These are phyloP conservation scores for Ciona savignyi DNA, from an alignment of 23 tunicate genomes.

Conservation along the genomic window DNA sequence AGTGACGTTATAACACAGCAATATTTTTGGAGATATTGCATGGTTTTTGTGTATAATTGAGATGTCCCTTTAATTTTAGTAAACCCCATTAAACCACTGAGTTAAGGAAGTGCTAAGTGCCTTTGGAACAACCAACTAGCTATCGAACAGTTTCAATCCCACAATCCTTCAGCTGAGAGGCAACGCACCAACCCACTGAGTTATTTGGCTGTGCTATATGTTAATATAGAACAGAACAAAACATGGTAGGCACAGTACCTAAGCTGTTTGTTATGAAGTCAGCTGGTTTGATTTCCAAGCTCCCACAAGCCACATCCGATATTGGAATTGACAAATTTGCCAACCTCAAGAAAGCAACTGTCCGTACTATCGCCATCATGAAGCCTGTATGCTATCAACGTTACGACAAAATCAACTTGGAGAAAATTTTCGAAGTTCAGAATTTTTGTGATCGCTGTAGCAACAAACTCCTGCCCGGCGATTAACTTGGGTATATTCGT, in stretches of 20 bases:
- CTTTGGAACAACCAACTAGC: no score
- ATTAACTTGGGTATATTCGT: background rate
- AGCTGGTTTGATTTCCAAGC: background rate
- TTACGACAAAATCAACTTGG: background rate
- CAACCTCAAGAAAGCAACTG: background rate
- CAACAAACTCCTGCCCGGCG: conserved; percentile 6
- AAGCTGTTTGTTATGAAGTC: background rate
- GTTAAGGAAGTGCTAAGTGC: no score
- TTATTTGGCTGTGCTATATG: no score
- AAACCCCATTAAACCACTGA: no score
- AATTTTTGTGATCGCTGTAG: background rate
- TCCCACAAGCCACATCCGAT: background rate
- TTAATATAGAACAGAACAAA: background rate
- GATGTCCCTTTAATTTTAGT: no score
- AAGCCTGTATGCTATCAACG: background rate
- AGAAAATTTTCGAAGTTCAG: background rate
- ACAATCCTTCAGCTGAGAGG: no score
- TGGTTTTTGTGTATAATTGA: no score
- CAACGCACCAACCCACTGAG: no score
- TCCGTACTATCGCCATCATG: background rate
- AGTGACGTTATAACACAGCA: no score
- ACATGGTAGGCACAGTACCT: background rate
- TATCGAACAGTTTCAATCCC: no score
- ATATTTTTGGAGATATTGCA: no score
- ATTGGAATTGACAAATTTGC: background rate